Percentiles rank a stretch among this genome's conserved stretches.
Conservation (phyloP, 2,113 vertebrate genomes). For the Alectura lathami region DNA sequence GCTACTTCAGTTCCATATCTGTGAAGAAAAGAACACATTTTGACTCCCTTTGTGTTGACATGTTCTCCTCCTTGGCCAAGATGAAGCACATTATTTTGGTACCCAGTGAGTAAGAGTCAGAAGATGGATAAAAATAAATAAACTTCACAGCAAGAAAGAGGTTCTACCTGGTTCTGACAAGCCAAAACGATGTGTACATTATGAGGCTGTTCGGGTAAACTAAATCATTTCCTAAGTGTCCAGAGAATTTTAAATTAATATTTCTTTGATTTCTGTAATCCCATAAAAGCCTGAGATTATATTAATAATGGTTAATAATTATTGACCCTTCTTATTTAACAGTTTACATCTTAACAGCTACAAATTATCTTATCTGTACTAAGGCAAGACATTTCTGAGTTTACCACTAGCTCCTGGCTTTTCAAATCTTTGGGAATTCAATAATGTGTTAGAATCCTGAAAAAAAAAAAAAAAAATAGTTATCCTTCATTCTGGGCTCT, state of each 20-base stretch:
- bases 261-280: neutral
- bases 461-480: too few species aligned
- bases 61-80: neutral
- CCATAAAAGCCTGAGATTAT: neutral
- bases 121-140: neutral
- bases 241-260: neutral
- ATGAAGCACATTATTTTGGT: neutral
- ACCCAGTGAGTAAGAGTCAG: neutral
- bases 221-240: neutral
- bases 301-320: neutral
- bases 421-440: neutral
- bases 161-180: neutral
- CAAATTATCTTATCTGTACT: neutral
- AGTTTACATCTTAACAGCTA: neutral
- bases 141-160: neutral
- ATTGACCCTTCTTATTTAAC: neutral
- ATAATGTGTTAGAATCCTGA: neutral
- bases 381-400: neutral
- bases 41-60: neutral
- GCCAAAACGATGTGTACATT: neutral
- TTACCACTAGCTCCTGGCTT: neutral
- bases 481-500: neutral
- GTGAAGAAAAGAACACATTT: neutral
- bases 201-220: neutral
- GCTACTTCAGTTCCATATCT: neutral